Base-by-base conservation (phyloP, 92 coral and sea anemone genomes). In the Phymanthus crucifer region DNA sequence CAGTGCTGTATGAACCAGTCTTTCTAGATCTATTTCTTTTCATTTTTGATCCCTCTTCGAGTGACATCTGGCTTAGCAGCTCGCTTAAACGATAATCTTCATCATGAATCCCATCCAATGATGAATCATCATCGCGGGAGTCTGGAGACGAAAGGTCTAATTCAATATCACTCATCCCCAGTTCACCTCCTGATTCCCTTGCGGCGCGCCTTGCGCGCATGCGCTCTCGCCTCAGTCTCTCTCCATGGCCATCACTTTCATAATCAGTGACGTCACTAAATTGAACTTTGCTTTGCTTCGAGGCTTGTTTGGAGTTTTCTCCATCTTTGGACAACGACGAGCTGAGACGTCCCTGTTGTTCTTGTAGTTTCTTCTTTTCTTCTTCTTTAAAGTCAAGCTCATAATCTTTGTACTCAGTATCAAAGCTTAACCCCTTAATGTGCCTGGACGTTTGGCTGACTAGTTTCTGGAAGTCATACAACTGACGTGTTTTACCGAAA, bases 391-490 rank as follows among this genome's bases (percentile, higher is more conserved):
- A 87, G 11, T 84, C 73, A 71, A 74, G 89, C 26, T 82, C 36
- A 66, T 92, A 87, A 46, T 92, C 92, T 32, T 87, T 87, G 75
- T 74, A 89, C 37, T 87, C 33, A 18, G 90, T 74, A 46, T 92
- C 90, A 76, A 92, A 89, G 32, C 79, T 73, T 81, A 92, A 7
- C 18, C 78, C 84, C 12, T 90, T 89, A 76, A 92, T 84, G 67
- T 92, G 80, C 46, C 74, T 84, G 40, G 97, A 89, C 3, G 97
- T 92, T 81, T 84, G 84, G 76, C 73, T 83, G 81, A 92, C 71
- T 36, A 92, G 87, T 47, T 82, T 82, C 52, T 92, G 97, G 75
- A 92, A 80, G 37, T 92, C 97, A 32, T 77, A 83, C n/a, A 92
- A 83, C 29, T 92, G 88, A 57, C 91, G 90, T 8, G 91, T 90